Base-by-base conservation (phyloP, 2,113 vertebrate genomes). In the Malurus alboscapulatus region DNA sequence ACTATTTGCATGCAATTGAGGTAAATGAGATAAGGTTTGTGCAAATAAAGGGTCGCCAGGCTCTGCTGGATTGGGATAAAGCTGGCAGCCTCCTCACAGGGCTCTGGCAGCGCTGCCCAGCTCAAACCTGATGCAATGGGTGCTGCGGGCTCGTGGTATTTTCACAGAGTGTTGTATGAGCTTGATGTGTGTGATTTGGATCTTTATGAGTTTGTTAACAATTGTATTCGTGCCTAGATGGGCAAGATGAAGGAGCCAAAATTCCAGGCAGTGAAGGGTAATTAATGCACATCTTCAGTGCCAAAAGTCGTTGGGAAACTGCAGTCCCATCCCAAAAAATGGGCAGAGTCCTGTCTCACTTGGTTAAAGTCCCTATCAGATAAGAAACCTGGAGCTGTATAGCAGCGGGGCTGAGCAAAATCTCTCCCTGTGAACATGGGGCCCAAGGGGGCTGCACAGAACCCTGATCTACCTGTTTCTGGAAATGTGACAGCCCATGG, bases 201-300 rank as follows among this genome's bases (percentile, higher is more conserved):
- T 94, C 93, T 94, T 85, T 75, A 91, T 0, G 16, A 89, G 78
- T 82, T 87, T 94, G 90, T 90, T 91, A 92, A 69, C 92, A 73
- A 79, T 75, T 85, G 78, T 87, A 21, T 54, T 79, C 19, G 62
- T 79, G 77, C 84, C 45, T 45, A 90, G 74, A 94, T 78, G 66
- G 74, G 77, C 4, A 1, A 72, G 90, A 92, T 90, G 79, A 79
- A 71, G 45, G 38, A 91, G n/a, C 58, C 3, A 29, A 73, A 92
- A 83, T 83, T 65, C 54, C 4, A 6, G 58, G 85, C 5, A 2
- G 36, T 1, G 5, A 65, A 85, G 84, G 30, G 58, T 76, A 93
- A 93, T 95, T 88, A 83, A 48, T 30, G 69, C 45, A 85, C 30
- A 45, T 68, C 53, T 72, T 36, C 82, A 65, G 66, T 0, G 8